Base-by-base conservation (phyloP, 2,888 invertebrate genomes). In the Tortricodes alternella region DNA sequence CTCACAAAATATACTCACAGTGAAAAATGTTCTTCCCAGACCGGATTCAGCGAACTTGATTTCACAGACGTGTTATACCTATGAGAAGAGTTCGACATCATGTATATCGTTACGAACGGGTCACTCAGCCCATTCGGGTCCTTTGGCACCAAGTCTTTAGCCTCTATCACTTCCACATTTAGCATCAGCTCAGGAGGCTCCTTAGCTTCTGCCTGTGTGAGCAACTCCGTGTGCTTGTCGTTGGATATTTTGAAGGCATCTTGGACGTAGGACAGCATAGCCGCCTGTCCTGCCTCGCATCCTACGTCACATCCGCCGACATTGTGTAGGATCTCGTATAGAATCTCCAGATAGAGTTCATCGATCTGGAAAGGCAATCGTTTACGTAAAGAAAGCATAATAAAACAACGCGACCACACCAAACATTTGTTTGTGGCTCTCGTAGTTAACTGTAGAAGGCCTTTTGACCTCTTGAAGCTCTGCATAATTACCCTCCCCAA, bases 1-100 rank as follows among this genome's bases (percentile, higher is more conserved):
- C n/a, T n/a, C n/a, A 29, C 16, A 19, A 53, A 18, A 46, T 41
- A 60, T 70, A 85, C 96, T 94, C 91, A 97, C 97, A 99, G 92
- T 74, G 97, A 96, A 85, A 99, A 99, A 86, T 97, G 97, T 88
- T 99, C 99, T 81, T 98, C 98, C 99, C 99, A 99, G 11, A 94
- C 85, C 0, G 99, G 99, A 83, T 95, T 95, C 23, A 99, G 92
- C 0, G 98, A 98, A 66, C 93, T 94, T 9, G 95, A 92, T 84
- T 98, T 98, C 15, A 99, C 98, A 0, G 97, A 96, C 0, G 99
- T 98, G 67, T 96, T 97, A 74, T 96, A 96, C 59, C 96, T 93
- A 71, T 95, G 94, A 1, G 95, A 92, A 2, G 94, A 93, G 60
- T 94, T 93, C 1, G 96, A 96, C 76, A 95, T 94, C 63, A 97